These are phyloP conservation scores for Eupithecia tripunctaria DNA, from an alignment of 2,888 invertebrate species.

Conservation along the genomic window DNA sequence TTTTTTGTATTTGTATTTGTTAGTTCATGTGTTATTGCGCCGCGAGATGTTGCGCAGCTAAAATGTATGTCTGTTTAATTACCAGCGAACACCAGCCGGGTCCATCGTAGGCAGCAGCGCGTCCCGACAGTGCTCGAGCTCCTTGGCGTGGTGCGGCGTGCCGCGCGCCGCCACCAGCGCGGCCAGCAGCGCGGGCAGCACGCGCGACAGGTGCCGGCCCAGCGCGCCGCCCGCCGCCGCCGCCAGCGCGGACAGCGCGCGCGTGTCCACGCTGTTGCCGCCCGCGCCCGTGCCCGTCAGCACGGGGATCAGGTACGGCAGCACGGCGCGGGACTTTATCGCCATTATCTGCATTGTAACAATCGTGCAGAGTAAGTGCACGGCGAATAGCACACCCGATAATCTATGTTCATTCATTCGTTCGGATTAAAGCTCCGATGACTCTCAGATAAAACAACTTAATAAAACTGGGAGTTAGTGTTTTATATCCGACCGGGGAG, in stretches of 20 bases:
- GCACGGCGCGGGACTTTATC: slow-evolving; percentile 96
- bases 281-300: slow-evolving; percentile 85
- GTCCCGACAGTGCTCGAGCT: slow-evolving; percentile 95
- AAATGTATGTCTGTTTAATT: background rate
- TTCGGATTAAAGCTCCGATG: background rate
- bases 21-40: background rate
- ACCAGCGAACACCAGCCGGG: slow-evolving; percentile 88
- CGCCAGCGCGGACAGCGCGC: slow-evolving; percentile 92
- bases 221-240: slow-evolving; percentile 97
- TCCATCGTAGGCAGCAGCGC: slow-evolving; percentile 96
- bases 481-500: too few relatives aligned
- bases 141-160: slow-evolving; percentile 86
- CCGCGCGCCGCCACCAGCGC: slow-evolving; percentile 89
- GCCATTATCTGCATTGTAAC: slow-evolving; percentile 89
- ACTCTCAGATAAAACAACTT: background rate
- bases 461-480: background rate
- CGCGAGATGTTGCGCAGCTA: background rate
- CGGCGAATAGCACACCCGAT: background rate
- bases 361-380: background rate
- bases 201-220: slow-evolving; percentile 94
- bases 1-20: too few relatives aligned
- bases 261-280: slow-evolving; percentile 55
- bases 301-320: slow-evolving; percentile 98
- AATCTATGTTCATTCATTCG: background rate
- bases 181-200: slow-evolving; percentile 94